Evolutionary conservation across 2,888 invertebrate species (phyloP).

Genomic region (Formica aserva): DNA sequence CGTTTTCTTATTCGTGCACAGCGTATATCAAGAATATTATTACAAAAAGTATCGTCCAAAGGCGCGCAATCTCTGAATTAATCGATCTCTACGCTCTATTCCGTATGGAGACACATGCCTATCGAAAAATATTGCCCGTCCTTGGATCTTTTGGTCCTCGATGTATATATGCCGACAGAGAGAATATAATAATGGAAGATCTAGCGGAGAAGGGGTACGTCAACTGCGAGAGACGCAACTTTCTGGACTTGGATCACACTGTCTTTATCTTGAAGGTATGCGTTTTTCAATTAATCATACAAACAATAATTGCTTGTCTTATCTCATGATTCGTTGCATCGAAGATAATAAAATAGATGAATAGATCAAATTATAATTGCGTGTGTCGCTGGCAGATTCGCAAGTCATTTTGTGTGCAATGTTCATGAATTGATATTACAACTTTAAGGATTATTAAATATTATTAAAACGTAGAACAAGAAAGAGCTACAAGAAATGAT

Average conservation of each 20-base stretch:
- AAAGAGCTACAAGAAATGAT: not conserved
- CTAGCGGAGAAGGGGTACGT: slow-evolving; percentile 10
- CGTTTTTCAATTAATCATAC: not conserved
- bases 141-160: slow-evolving; percentile 7
- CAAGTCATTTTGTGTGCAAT: not conserved
- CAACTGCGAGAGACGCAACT: slow-evolving; percentile 13
- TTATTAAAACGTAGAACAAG: not conserved
- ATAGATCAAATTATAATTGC: not conserved
- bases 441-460: not conserved
- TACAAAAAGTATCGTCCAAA: not conserved
- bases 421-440: not conserved
- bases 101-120: not conserved
- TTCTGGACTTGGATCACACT: not conserved
- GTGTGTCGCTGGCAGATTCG: not conserved
- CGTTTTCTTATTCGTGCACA: not conserved
- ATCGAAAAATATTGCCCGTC: not conserved
- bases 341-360: not conserved
- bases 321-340: not conserved
- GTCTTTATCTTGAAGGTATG: slow-evolving; percentile 13
- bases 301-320: not conserved
- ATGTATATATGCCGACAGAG: not conserved
- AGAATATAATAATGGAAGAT: slow-evolving; percentile 41
- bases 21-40: slow-evolving; percentile 21
- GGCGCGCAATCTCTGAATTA: not conserved
- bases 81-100: not conserved